Base-by-base conservation (phyloP, 2,888 invertebrate genomes). In the Zygothrica quintamaculata region DNA sequence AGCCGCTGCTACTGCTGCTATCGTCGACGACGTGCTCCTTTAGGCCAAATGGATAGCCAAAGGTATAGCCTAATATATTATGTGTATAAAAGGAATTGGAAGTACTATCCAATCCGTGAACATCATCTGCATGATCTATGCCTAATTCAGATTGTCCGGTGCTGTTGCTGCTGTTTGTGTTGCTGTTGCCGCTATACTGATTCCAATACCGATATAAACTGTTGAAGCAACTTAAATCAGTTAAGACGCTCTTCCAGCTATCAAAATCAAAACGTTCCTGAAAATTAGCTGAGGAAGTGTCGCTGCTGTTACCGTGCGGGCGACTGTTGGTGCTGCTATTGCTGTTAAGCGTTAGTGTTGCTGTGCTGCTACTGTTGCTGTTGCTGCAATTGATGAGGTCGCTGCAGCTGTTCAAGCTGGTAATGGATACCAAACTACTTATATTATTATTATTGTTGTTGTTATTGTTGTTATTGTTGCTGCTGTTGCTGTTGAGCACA, bases 241-340 rank as follows among this genome's bases (percentile, higher is more conserved):
- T 93, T 86, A 95, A 92, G 88, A 94, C 93, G 90, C 94, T 93
- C 92, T 95, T 94, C 90, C 94, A 93, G 81, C 94, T 92, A 75
- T 92, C 90, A 86, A 92, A 92, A 90, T 91, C 91, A 74, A 93
- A 89, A 34, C 89, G 89, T 43, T 90, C 88, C 65, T 89, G 90
- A 56, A 90, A 90, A 58, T 89, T 85, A n/a, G 89, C 89, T 2
- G 88, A 89, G 1, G 90, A 87, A 22, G 89, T 89, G 53, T 89
- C 89, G 74, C 90, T 89, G 68, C 74, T 77, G 44, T 68, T 82
- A 33, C 77, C 58, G 51, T 56, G 70, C 57, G 65, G 77, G 36
- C 50, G 69, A 18, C 64, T 70, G 62, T 47, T 68, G 60, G 9
- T 61, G 66, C 18, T 48, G 61, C 36, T 60, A 65, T 12, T 67